Conservation (phyloP, 2,797 vertebrate genomes). For the Margarornis squamiger region DNA sequence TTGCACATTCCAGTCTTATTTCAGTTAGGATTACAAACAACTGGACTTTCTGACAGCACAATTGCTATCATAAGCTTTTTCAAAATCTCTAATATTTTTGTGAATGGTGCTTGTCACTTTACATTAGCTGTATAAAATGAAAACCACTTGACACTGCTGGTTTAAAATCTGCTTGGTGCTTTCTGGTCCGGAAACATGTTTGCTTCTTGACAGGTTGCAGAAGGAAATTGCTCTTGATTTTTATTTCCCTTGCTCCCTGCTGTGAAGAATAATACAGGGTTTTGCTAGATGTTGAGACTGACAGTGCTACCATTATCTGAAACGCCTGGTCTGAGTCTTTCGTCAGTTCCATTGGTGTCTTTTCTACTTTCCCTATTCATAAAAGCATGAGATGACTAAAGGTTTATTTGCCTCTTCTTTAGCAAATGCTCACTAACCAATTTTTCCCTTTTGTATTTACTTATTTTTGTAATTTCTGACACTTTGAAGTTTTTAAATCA, state of each 20-base stretch:
- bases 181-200: not conserved
- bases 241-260: not conserved
- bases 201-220: not conserved
- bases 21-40: not conserved
- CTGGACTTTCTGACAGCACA: not conserved
- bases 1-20: not conserved
- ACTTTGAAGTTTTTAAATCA: not conserved
- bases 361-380: not conserved
- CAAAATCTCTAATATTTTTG: not conserved
- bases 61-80: not conserved
- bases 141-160: not conserved
- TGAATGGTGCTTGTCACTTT: not conserved
- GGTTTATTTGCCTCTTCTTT: not conserved
- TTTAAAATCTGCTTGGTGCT: not conserved
- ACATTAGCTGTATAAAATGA: not conserved
- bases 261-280: not conserved
- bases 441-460: not conserved
- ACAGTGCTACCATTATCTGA: not conserved
- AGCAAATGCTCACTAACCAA: not conserved
- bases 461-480: not conserved
- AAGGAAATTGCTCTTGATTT: not conserved
- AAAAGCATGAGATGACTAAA: not conserved
- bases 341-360: not conserved
- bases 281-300: not conserved
- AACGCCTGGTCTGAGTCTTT: not conserved